Base-by-base conservation (phyloP, 2,888 invertebrate genomes). In the Mythimna loreyi region DNA sequence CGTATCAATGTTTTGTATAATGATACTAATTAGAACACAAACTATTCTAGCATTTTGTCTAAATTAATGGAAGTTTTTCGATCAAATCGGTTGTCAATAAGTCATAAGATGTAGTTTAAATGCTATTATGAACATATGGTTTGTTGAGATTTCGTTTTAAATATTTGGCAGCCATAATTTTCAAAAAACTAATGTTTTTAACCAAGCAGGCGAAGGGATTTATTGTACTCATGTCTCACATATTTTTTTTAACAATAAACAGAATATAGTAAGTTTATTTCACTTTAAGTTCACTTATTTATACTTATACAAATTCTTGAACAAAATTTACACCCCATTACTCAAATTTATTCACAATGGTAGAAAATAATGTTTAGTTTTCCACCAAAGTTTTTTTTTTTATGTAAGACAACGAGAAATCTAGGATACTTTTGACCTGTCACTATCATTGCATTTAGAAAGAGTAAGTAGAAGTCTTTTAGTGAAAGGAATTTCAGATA, bases 1-100 rank as follows among this genome's bases (percentile, higher is more conserved):
- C 25, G n/a, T 61, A 58, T 43, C 23, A 49, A 57, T 67, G 45
- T 45, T 11, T 67, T 67, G 60, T 79, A 68, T 72, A n/a, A 53
- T 36, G 11, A 40, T 50, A 13, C 11, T 68, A 70, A 74, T 67
- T 82, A 36, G 43, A 43, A 66, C 63, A 67, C 59, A 40, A 67
- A 67, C 40, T 45, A 66, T 67, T 75, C 67, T 55, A 66, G 63
- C 45, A 53, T 56, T 58, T 67, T 61, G 43, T 70, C 23, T 57
- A 62, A 63, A 78, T 62, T 45, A 47, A 19, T 63, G 60, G 62
- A 69, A 69, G 13, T 58, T 68, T 72, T 25, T 59, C 47, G 47
- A 49, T 56, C 49, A 1, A 64, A 64, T 68, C 49, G 45, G 6
- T 23, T 57, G 23, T 80, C 72, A 75, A 11, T 16, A 67, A 30